These are phyloP conservation scores for Euproctis similis DNA, from an alignment of 2,888 invertebrate species.

Conservation along the genomic window DNA sequence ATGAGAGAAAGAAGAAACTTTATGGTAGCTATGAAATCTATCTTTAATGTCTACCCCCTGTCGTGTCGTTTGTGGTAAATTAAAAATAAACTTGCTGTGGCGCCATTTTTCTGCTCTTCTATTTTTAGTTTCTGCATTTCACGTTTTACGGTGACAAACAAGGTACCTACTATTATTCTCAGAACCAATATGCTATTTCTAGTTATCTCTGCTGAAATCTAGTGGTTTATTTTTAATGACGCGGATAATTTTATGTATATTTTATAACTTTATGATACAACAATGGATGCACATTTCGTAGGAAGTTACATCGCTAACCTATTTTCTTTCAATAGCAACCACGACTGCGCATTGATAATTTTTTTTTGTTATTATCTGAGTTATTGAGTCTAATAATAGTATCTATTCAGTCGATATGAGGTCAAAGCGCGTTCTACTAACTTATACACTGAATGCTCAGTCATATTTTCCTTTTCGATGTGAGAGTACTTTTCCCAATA, in stretches of 20 bases:
- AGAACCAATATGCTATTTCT: neutral
- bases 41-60: neutral
- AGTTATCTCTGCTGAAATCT: too few species aligned
- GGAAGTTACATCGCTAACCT: constrained; percentile 11
- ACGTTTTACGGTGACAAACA: constrained; percentile 17
- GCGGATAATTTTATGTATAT: neutral
- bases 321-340: constrained; percentile 19
- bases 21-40: constrained; percentile 4
- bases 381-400: constrained; percentile 27
- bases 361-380: constrained; percentile 29
- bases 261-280: neutral
- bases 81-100: constrained; percentile 10
- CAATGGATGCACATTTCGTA: constrained; percentile 1
- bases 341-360: constrained; percentile 16
- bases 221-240: constrained; percentile 2
- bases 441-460: constrained; percentile 35
- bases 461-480: constrained; percentile 55
- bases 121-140: constrained; percentile 12
- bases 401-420: constrained; percentile 37
- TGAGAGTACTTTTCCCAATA: constrained; percentile 55
- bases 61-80: constrained; percentile 2
- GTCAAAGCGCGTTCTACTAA: constrained; percentile 49
- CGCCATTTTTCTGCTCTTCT: constrained; percentile 7
- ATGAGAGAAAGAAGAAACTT: neutral
- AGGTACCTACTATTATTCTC: constrained; percentile 10